Percentiles rank a stretch among this genome's conserved stretches.
These are phyloP conservation scores for Solea solea DNA, from an alignment of 2,113 vertebrate species.

Conservation along the genomic window DNA sequence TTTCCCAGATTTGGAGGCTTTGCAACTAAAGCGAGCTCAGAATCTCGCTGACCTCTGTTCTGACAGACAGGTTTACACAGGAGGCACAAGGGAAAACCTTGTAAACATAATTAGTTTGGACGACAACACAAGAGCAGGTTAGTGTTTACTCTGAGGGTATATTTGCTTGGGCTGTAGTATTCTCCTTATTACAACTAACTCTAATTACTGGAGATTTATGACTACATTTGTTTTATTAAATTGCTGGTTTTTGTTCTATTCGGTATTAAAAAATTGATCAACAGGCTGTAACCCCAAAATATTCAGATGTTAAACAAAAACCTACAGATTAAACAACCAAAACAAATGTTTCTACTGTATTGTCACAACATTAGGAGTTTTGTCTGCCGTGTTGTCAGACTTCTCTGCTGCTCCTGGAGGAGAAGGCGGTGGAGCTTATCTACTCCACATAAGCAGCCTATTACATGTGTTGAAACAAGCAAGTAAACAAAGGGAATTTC, in stretches of 20 bases:
- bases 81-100: slow-evolving; percentile 30
- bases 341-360: too few relatives aligned
- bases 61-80: slow-evolving; percentile 60
- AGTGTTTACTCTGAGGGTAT: slow-evolving; percentile 15
- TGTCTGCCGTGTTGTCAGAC: background rate
- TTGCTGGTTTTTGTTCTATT: too few relatives aligned
- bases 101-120: slow-evolving; percentile 45
- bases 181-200: background rate
- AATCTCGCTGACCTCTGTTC: slow-evolving; percentile 13
- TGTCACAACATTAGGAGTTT: too few relatives aligned
- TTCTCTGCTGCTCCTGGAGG: background rate
- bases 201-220: too few relatives aligned
- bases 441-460: slow-evolving; percentile 8
- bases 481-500: slow-evolving; percentile 64
- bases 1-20: slow-evolving; percentile 14
- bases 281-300: too few relatives aligned
- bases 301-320: background rate
- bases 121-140: background rate
- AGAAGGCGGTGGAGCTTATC: slow-evolving; percentile 30
- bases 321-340: background rate
- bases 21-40: slow-evolving; percentile 1
- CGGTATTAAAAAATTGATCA: too few relatives aligned
- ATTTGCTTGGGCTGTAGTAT: background rate
- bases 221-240: too few relatives aligned
- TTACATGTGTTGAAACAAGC: slow-evolving; percentile 46